phyloP scores from a whole-genome alignment of 2,888 invertebrate genomes.

The Apotomis capreana region DNA sequence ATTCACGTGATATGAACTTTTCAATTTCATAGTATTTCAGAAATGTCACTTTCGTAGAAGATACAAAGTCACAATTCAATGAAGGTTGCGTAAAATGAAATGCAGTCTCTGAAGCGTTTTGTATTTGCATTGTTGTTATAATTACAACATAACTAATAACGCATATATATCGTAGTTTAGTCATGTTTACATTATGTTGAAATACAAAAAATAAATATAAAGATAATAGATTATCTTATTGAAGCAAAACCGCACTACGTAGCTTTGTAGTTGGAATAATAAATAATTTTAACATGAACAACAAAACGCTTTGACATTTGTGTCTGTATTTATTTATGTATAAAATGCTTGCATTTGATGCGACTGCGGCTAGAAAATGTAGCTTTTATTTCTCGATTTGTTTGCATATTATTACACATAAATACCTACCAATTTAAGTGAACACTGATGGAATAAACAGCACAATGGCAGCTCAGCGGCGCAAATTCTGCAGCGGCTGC shows the following conservation, averaged over 20 bases:
- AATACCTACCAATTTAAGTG: neutral
- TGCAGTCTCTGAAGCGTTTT: neutral
- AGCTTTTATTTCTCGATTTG: slow-evolving; percentile 14
- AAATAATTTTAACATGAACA: neutral
- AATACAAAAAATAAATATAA: neutral
- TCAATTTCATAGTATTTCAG: neutral
- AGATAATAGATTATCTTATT: too few species aligned
- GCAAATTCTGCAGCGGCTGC: slow-evolving; percentile 62
- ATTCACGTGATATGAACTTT: neutral
- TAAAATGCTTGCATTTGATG: neutral
- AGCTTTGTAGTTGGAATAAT: too few species aligned
- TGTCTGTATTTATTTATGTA: neutral
- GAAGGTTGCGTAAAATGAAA: slow-evolving; percentile 10
- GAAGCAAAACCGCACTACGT: too few species aligned
- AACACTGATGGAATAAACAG: neutral
- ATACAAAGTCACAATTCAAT: neutral
- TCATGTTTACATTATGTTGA: neutral
- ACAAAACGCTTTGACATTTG: slow-evolving; percentile 27
- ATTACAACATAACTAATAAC: neutral
- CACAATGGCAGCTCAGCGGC: slow-evolving; percentile 33
- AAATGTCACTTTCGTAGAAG: neutral
- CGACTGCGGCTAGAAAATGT: neutral
- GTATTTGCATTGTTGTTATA: slow-evolving; percentile 3
- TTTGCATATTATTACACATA: slow-evolving; percentile 11
- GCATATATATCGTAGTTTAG: neutral